Evolutionary conservation across 35 echinoderm and acorn worm species (phyloP).

Genomic region (Diadema setosum): DNA sequence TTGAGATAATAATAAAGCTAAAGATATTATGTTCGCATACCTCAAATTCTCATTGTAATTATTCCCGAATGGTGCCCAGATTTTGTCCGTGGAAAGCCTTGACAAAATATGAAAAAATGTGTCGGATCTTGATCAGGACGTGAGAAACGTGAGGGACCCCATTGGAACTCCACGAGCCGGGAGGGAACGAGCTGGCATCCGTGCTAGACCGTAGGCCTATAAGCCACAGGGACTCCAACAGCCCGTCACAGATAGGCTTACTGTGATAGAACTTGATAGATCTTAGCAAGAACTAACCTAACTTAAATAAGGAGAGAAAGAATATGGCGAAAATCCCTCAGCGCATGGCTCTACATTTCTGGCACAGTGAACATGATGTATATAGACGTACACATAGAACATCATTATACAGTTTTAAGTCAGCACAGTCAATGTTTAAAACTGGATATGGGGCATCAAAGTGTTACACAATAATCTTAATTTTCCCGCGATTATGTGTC

Average conservation of each 20-base stretch:
- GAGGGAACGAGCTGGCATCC: slow-evolving; percentile 12
- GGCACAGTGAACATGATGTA: background rate
- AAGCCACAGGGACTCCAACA: slow-evolving; percentile 21
- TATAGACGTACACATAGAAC: too few species aligned
- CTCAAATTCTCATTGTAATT: too few species aligned
- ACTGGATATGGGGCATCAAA: too few species aligned
- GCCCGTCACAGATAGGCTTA: slow-evolving; percentile 23
- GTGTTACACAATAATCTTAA: too few species aligned
- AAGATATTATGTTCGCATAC: too few species aligned
- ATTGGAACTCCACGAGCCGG: slow-evolving; percentile 25
- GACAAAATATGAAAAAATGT: too few species aligned
- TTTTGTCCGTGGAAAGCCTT: too few species aligned
- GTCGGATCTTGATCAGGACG: slow-evolving; percentile 19
- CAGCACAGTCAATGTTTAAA: too few species aligned
- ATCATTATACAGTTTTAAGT: too few species aligned
- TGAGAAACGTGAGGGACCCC: slow-evolving; percentile 24
- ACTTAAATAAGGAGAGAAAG: background rate
- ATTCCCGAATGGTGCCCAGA: too few species aligned
- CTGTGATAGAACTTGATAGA: background rate
- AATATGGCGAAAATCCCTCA: slow-evolving; percentile 19
- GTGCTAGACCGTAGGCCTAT: slow-evolving; percentile 13
- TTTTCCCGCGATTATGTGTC: too few species aligned
- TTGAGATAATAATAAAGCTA: too few species aligned
- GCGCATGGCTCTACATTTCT: background rate
- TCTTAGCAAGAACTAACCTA: background rate